These are phyloP conservation scores for Tetragonula clypearis DNA, from an alignment of 1,140 invertebrate species.

Conservation along the genomic window DNA sequence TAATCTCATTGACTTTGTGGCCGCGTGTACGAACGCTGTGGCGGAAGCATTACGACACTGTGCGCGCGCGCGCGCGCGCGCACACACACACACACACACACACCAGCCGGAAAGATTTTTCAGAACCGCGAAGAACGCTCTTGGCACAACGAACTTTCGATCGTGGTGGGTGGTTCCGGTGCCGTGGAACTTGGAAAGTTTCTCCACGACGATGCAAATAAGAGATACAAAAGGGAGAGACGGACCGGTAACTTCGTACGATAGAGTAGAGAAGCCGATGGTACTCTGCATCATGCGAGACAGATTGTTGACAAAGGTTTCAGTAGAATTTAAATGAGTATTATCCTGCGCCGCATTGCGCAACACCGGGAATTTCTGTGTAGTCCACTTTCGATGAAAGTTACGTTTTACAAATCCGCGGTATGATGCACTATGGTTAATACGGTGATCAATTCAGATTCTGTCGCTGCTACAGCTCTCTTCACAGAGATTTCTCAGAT, in stretches of 20 bases:
- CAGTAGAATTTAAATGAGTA: conserved; percentile 45
- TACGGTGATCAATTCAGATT: conserved; percentile 40
- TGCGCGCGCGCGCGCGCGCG: background rate
- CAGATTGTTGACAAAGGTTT: conserved; percentile 42
- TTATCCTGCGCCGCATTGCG: conserved; percentile 24
- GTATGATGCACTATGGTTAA: conserved; percentile 24
- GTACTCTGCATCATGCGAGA: conserved; percentile 39
- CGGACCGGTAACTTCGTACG: conserved; percentile 8
- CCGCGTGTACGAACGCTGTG: conserved; percentile 4
- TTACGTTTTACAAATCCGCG: conserved; percentile 45
- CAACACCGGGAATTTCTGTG: conserved; percentile 39
- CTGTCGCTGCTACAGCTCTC: background rate
- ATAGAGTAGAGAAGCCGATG: conserved; percentile 20
- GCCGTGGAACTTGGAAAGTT: conserved; percentile 48
- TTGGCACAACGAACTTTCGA: conserved; percentile 56
- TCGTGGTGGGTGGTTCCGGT: conserved; percentile 51
- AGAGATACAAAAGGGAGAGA: conserved; percentile 16
- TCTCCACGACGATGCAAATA: conserved; percentile 51
- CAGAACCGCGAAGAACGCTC: conserved; percentile 25
- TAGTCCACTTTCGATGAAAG: conserved; percentile 55
- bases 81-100: background rate
- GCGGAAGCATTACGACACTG: conserved; percentile 41
- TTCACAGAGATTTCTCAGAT: background rate
- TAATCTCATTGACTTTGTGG: conserved; percentile 54
- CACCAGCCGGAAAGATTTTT: conserved; percentile 19